Percentiles rank a stretch among this genome's conserved stretches.
Evolutionary conservation across 2,797 vertebrate species (phyloP).

Genomic region (Microhierax caerulescens): DNA sequence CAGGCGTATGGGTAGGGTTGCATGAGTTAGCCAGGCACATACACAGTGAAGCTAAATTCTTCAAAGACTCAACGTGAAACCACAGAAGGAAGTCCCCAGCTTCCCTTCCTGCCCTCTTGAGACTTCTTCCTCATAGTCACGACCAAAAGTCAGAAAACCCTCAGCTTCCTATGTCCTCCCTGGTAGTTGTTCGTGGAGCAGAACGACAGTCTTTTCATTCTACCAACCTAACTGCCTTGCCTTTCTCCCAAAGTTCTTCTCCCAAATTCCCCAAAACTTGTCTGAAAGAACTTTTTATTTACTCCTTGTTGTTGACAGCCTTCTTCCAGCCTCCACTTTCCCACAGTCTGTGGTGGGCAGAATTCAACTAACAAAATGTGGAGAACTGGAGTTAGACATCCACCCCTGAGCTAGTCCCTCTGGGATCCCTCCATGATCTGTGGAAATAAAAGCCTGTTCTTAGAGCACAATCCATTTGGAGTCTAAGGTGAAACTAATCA

Average conservation of each 20-base stretch:
- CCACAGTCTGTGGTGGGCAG: neutral
- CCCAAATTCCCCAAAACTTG: fast-evolving
- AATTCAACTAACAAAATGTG: neutral
- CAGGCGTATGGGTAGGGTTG: neutral
- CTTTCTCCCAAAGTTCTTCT: neutral
- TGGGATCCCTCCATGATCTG: neutral
- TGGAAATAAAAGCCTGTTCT: neutral
- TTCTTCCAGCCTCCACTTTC: neutral
- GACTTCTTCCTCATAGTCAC: neutral
- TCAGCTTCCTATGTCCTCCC: neutral
- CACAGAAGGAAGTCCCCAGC: neutral
- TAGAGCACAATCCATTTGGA: neutral
- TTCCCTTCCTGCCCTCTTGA: neutral
- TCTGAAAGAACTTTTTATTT: neutral
- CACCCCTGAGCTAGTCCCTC: neutral
- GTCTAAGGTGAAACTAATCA: neutral
- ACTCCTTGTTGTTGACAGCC: neutral
- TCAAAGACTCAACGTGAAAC: neutral
- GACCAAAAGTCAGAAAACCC: neutral
- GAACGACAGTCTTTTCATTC: neutral
- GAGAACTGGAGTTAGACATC: neutral
- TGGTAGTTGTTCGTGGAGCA: neutral
- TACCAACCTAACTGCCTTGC: neutral
- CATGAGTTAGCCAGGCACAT: fast-evolving
- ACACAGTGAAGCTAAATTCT: neutral